A percentile compares a stretch with the other conserved stretches of the same genome.
Evolutionary conservation across 2,113 vertebrate genomes (phyloP).

Genomic region (Campylorhamphus procurvoides): DNA sequence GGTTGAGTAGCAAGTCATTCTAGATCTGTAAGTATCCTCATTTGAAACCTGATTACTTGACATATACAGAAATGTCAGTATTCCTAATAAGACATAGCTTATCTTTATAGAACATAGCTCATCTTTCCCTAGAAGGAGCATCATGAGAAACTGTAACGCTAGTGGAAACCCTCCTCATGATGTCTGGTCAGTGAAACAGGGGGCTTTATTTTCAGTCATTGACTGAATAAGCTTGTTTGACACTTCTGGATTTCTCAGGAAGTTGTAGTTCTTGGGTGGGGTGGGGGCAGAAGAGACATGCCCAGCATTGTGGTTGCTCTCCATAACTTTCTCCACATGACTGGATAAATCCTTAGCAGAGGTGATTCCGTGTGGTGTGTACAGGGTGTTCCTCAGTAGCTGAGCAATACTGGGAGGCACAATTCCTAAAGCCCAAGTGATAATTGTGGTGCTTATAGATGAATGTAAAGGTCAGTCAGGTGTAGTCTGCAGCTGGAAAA

Average conservation of each 20-base stretch:
- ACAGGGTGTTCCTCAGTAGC: background rate
- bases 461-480: background rate
- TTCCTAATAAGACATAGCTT: background rate
- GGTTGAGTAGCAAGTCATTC: background rate
- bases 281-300: background rate
- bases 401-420: background rate
- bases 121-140: background rate
- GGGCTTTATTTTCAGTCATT: background rate
- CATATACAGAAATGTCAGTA: background rate
- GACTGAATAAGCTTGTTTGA: background rate
- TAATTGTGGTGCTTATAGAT: background rate
- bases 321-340: background rate
- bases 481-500: background rate
- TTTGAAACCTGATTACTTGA: background rate
- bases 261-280: background rate
- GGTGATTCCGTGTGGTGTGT: rapidly evolving
- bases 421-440: background rate
- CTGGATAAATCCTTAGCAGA: background rate
- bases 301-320: rapidly evolving
- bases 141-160: background rate
- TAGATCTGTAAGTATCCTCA: background rate
- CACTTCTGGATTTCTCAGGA: background rate
- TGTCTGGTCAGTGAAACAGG: background rate
- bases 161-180: background rate
- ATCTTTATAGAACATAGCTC: background rate